Evolutionary conservation across 92 coral and sea anemone genomes (phyloP).

Genomic region (Hydrozoanthus gracilis): DNA sequence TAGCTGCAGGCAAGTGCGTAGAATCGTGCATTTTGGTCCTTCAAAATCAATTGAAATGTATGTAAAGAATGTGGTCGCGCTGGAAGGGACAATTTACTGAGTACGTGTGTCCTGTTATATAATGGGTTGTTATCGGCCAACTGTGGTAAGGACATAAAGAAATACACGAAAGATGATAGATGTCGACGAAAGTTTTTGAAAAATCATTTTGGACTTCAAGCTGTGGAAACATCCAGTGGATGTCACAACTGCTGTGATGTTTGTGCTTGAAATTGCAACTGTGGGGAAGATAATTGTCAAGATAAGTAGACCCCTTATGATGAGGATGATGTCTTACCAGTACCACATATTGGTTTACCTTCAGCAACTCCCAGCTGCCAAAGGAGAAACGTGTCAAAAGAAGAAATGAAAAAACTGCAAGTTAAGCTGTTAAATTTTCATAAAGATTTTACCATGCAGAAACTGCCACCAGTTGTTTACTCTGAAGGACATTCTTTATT

Average conservation of each 20-base stretch:
- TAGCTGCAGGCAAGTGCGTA: constrained; percentile 44
- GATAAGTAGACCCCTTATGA: constrained; percentile 27
- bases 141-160: constrained; percentile 35
- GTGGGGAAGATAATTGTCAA: constrained; percentile 18
- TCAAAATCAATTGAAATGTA: constrained; percentile 48
- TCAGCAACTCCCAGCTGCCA: not conserved
- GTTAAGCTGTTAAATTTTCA: constrained; percentile 19
- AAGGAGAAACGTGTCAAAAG: constrained; percentile 36
- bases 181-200: constrained; percentile 30
- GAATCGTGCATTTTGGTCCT: constrained; percentile 58
- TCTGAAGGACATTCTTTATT: constrained; percentile 26
- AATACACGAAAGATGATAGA: constrained; percentile 27
- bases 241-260: constrained; percentile 32
- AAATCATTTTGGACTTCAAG: constrained; percentile 28
- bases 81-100: constrained; percentile 43
- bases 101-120: constrained; percentile 4
- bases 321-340: constrained; percentile 13
- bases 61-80: constrained; percentile 57
- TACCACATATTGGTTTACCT: constrained; percentile 1
- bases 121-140: constrained; percentile 33
- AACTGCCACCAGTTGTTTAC: constrained; percentile 20
- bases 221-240: not conserved
- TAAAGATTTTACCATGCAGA: not conserved
- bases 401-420: constrained; percentile 22
- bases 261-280: constrained; percentile 27